Evolutionary conservation across 2,888 invertebrate genomes (phyloP).

Genomic region (Chouioia cunea): DNA sequence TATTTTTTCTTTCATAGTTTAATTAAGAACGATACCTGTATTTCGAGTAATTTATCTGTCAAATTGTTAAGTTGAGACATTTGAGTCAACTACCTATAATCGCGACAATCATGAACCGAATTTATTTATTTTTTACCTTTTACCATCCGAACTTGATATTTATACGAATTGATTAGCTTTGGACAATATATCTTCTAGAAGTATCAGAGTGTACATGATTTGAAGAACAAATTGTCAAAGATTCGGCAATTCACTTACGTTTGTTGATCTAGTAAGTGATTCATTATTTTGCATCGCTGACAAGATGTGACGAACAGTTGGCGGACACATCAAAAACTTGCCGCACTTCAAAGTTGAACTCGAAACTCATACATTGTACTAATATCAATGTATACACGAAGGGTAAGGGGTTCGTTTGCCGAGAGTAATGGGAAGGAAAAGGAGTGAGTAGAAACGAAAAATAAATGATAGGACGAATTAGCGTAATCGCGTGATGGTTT

Average conservation of each 20-base stretch:
- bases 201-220: no score
- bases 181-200: no score
- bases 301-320: conserved; percentile 61
- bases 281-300: conserved; percentile 63
- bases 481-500: conserved; percentile 67
- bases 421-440: conserved; percentile 50
- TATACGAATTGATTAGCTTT: no score
- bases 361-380: conserved; percentile 47
- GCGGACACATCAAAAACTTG: conserved; percentile 67
- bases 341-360: conserved; percentile 65
- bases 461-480: conserved; percentile 68
- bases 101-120: no score
- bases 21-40: no score
- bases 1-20: no score
- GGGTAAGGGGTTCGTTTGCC: conserved; percentile 37
- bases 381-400: conserved; percentile 2
- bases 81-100: no score
- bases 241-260: conserved; percentile 35
- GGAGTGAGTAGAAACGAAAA: conserved; percentile 59
- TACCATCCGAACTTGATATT: no score
- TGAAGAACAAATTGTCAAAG: not conserved
- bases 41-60: no score
- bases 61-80: no score
- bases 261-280: conserved; percentile 60
- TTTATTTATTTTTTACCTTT: no score